Conservation (phyloP, 2,113 vertebrate genomes). For the Eudyptes chrysolophus region DNA sequence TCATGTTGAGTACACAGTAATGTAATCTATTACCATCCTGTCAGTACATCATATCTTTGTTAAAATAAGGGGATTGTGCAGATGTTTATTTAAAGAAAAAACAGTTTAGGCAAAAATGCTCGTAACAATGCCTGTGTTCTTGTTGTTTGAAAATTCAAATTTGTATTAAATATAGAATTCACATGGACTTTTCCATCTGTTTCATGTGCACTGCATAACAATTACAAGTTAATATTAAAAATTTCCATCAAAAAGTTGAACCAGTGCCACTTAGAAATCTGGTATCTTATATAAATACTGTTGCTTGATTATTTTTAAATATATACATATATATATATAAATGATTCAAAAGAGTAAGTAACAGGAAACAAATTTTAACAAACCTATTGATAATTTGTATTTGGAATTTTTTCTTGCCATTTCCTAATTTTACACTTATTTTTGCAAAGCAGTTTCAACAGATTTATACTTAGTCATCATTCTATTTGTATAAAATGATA, state of each 20-base stretch:
- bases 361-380: slow-evolving; percentile 34
- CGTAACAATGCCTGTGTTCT: slow-evolving; percentile 7
- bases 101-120: not conserved
- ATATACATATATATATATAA: not conserved
- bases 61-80: not conserved
- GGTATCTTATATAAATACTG: slow-evolving; percentile 15
- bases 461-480: slow-evolving; percentile 58
- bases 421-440: slow-evolving; percentile 64
- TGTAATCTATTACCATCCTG: not conserved
- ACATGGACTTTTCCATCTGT: not conserved
- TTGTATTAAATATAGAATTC: not conserved
- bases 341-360: slow-evolving; percentile 16
- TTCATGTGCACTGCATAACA: not conserved
- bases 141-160: not conserved
- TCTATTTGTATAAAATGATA: slow-evolving; percentile 63
- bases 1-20: not conserved
- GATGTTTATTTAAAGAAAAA: slow-evolving; percentile 18
- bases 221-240: slow-evolving; percentile 5
- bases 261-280: slow-evolving; percentile 15
- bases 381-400: slow-evolving; percentile 40
- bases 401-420: slow-evolving; percentile 43
- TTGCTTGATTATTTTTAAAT: slow-evolving; percentile 51
- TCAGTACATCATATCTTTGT: not conserved
- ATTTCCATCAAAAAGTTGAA: slow-evolving; percentile 2
- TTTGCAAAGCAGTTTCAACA: slow-evolving; percentile 60